A percentile compares a stretch with the other conserved stretches of the same genome.
phyloP scores from a whole-genome alignment of 2,797 vertebrate genomes.

The Pseudopleuronectes americanus region DNA sequence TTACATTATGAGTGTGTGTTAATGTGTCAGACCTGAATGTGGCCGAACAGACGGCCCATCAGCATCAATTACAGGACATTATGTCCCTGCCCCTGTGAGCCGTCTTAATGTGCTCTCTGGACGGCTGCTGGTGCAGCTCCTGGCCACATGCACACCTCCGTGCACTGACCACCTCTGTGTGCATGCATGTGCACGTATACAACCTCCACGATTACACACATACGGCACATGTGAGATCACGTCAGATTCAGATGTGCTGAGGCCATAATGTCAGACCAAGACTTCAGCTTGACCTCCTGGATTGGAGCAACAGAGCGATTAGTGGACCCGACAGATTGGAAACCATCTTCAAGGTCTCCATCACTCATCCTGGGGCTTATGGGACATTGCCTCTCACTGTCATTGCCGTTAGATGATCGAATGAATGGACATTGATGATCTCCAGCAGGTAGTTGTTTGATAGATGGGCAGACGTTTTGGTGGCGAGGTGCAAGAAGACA shows the following conservation, averaged over 20 bases:
- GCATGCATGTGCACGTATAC: not conserved
- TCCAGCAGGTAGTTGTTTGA: constrained; percentile 19
- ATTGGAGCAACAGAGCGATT: not conserved
- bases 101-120: constrained; percentile 21
- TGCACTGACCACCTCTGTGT: constrained; percentile 10
- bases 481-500: constrained; percentile 10
- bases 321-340: constrained; percentile 16
- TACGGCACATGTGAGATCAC: not conserved
- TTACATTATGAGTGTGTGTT: not conserved
- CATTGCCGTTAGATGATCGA: not conserved
- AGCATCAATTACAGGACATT: constrained; percentile 58
- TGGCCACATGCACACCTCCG: constrained; percentile 41
- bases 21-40: constrained; percentile 37
- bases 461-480: not conserved
- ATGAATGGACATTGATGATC: constrained; percentile 7
- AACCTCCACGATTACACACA: constrained; percentile 9
- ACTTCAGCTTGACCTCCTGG: constrained; percentile 11
- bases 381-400: constrained; percentile 1
- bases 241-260: not conserved
- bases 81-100: constrained; percentile 51
- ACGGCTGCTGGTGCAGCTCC: constrained; percentile 6
- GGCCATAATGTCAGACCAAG: not conserved
- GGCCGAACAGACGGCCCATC: constrained; percentile 40
- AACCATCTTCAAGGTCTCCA: not conserved
- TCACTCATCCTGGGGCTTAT: not conserved